These are phyloP conservation scores for Dicaeum eximium DNA, from an alignment of 2,113 vertebrate species.

Conservation along the genomic window DNA sequence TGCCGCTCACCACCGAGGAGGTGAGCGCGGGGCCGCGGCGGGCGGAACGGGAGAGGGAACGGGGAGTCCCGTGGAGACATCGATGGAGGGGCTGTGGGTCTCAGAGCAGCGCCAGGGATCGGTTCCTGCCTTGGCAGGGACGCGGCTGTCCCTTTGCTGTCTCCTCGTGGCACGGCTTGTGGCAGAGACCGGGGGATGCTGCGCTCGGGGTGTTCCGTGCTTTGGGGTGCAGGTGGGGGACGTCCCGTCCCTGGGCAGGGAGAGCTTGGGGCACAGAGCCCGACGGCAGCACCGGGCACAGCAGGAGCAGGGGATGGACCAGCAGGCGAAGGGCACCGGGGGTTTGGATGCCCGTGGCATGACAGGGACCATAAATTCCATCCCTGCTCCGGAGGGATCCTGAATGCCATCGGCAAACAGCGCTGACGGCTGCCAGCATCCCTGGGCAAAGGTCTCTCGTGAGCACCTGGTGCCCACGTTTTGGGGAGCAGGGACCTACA, in stretches of 20 bases:
- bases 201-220: background rate
- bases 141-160: rapidly evolving
- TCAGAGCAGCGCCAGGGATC: background rate
- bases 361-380: background rate
- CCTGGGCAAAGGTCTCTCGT: background rate
- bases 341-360: background rate
- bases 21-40: constrained; percentile 66
- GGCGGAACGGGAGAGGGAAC: no score
- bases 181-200: background rate
- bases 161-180: background rate
- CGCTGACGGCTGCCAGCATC: background rate
- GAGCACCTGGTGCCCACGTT: background rate
- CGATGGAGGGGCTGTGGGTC: background rate
- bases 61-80: rapidly evolving
- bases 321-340: rapidly evolving
- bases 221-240: background rate
- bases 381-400: background rate
- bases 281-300: rapidly evolving
- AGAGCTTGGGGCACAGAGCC: background rate
- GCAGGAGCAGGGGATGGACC: background rate
- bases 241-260: background rate
- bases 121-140: background rate
- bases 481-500: background rate
- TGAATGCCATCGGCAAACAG: rapidly evolving
- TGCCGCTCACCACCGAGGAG: constrained; percentile 92